phyloP scores from a whole-genome alignment of 2,113 vertebrate species.

The Cavia aperea region DNA sequence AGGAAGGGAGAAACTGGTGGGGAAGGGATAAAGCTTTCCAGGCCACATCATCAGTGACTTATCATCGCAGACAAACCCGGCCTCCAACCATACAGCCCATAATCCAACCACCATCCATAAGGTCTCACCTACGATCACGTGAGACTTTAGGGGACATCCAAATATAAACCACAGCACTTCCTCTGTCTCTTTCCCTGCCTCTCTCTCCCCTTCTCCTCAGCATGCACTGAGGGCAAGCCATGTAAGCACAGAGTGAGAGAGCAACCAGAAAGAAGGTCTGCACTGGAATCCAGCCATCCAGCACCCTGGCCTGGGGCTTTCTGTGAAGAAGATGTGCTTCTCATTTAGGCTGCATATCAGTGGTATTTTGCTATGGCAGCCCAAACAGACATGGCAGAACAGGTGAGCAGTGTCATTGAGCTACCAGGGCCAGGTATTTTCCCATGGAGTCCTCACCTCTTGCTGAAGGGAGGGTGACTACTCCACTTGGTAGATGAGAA shows the following conservation, averaged over 20 bases:
- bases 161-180: background rate
- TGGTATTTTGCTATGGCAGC: background rate
- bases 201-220: too few relatives aligned
- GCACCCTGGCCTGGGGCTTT: background rate
- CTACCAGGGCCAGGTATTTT: background rate
- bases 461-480: background rate
- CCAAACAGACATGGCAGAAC: background rate
- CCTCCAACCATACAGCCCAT: background rate
- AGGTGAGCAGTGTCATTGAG: background rate
- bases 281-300: background rate
- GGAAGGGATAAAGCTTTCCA: background rate
- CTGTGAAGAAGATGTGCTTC: background rate
- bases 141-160: background rate
- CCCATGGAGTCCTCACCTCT: background rate
- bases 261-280: background rate
- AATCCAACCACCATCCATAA: background rate
- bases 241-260: background rate
- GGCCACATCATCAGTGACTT: background rate
- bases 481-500: background rate
- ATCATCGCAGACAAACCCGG: background rate
- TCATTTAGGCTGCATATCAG: background rate
- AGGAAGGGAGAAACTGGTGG: background rate
- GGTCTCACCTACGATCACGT: background rate
- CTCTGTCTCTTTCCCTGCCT: background rate
- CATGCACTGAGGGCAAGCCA: background rate